Base-by-base conservation (phyloP, 2,113 vertebrate genomes). In the Lathamus discolor region DNA sequence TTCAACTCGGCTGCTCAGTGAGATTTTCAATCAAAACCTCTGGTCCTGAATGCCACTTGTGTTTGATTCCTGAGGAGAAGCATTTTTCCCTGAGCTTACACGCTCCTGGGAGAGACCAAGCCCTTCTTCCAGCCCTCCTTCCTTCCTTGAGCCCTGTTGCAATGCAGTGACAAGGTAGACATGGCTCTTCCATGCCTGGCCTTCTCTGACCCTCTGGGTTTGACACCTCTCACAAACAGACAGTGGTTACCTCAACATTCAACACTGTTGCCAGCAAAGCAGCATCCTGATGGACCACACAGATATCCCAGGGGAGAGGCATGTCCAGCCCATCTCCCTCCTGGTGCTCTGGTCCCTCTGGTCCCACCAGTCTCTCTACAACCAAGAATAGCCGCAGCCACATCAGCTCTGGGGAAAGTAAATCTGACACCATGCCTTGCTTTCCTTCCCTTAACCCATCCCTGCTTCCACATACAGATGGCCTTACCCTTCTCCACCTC, bases 21-120 rank as follows among this genome's bases (percentile, higher is more conserved):
- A 93, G 67, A 22, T 57, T 37, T 49, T 88, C 44, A 88, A 90
- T 92, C 77, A 90, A 94, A 89, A 83, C 15, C 44, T 73, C 59
- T 35, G 28, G 6, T 88, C 72, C 76, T 83, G 59, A 9, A n/a
- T 55, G 22, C 35, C 59, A 46, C 27, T 87, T 35, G 13, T 59
- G 27, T 37, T 54, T 91, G 23, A 63, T 52, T 91, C 49, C 46
- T 8, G 29, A 46, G 19, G 15, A 82, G 63, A 59, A 88, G 68
- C 63, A 48, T 11, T 79, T 61, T 78, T 29, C 55, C 51, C 62
- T 46, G 41, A 79, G 66, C 55, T 67, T 57, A 63, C 46, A 48
- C 6, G 23, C 51, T 17, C 44, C 88, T 37, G 23, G 39, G 66
- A 88, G 24, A 67, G 76, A 52, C 49, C 27, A 35, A 80, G 59